Evolutionary conservation across 2,113 vertebrate species (phyloP), one percentile per base, ranked within the genome.

Genomic region (Tyrannus savana): DNA sequence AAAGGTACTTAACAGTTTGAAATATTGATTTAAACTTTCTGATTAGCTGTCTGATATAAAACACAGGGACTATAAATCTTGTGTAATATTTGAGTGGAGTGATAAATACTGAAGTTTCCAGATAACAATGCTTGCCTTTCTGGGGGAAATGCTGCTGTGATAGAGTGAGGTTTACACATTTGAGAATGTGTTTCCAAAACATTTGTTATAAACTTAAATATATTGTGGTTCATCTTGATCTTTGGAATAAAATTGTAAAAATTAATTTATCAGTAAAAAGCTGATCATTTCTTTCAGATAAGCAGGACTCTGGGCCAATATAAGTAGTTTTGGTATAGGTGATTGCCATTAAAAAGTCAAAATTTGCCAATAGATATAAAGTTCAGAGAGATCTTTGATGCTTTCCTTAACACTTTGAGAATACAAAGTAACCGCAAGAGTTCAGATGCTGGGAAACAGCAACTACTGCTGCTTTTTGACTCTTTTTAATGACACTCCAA

Each of bases 21-120:
- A 73, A 62, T 95, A 91, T 69, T 93, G 91, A 95, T 94, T 96
- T 79, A 82, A 91, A 42, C 44, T 56, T 87, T 62, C 69, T 84
- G 91, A 96, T 96, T 73, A 95, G 74, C 44, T 62, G 66, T 30
- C 44, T 82, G 89, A 94, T 93, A 87, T 53, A 87, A 93, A 95
- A 68, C 69, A 92, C 21, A 68, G 80, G 33, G n/a, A 64, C 66
- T 49, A 69, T 96, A 95, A 96, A 91, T 96, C 91, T 84, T 76
- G n/a, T 58, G 58, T 50, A 82, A 85, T 94, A 91, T 82, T 95
- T 87, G 58, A 96, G 44, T 28, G 91, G 67, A 55, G 44, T 76
- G 35, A 79, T 52, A 95, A 94, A 89, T 60, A 56, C 24, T 66
- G 49, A 89, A 68, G 49, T n/a, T 76, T 84, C 37, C 52, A 78